These are phyloP conservation scores for Lemur catta DNA, from an alignment of 2,797 vertebrate genomes.

Conservation along the genomic window DNA sequence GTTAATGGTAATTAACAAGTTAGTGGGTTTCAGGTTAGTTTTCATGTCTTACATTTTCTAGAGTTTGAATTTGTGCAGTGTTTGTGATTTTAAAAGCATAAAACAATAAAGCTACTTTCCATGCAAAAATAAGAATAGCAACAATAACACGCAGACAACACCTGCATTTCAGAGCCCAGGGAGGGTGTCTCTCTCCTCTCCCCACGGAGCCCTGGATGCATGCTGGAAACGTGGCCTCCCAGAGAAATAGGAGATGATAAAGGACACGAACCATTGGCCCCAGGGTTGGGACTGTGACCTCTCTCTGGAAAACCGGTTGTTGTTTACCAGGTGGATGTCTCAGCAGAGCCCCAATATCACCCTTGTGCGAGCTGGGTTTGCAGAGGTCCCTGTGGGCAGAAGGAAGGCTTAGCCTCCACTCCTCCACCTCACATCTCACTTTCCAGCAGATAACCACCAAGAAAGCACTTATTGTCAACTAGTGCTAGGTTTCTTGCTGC, in stretches of 20 bases:
- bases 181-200: neutral
- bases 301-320: neutral
- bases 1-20: neutral
- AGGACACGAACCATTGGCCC: neutral
- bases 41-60: neutral
- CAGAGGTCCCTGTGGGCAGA: neutral
- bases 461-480: neutral
- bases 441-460: neutral
- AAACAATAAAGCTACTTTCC: neutral
- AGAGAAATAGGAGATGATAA: neutral
- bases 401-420: neutral
- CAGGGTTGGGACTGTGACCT: neutral
- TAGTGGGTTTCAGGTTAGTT: neutral
- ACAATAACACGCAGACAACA: neutral
- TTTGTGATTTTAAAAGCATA: neutral
- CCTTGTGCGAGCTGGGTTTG: neutral
- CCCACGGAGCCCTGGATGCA: neutral
- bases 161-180: neutral
- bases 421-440: neutral
- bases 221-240: neutral
- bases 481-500: neutral
- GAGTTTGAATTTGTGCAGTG: neutral
- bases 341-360: neutral
- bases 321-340: neutral
- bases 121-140: neutral